Conservation (phyloP, 1,140 invertebrate species). For the Penaeus indicus region DNA sequence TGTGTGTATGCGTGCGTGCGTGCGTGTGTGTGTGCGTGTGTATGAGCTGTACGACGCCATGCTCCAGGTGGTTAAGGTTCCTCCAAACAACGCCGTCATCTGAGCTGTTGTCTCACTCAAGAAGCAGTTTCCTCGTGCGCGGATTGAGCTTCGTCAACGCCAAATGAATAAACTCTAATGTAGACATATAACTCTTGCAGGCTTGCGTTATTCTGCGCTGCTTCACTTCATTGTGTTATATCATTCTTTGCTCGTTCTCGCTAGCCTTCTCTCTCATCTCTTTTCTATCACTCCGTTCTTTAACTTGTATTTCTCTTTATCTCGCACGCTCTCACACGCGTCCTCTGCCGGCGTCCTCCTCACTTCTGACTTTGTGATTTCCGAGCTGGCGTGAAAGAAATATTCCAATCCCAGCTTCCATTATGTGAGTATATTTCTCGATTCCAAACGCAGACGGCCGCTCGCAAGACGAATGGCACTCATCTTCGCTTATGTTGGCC, state of each 20-base stretch:
- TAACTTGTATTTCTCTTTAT: background rate
- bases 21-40: background rate
- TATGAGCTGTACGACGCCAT: no score
- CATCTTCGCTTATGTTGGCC: constrained; percentile 61
- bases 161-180: no score
- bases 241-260: background rate
- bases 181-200: no score
- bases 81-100: no score
- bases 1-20: background rate
- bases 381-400: constrained; percentile 61
- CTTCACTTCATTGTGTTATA: no score
- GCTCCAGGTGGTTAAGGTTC: no score
- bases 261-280: background rate
- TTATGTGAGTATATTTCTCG: constrained; percentile 64
- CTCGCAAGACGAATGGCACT: constrained; percentile 52
- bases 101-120: no score
- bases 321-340: constrained; percentile 4
- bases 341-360: background rate
- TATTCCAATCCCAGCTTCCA: constrained; percentile 63
- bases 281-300: constrained; percentile 9
- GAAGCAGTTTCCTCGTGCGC: no score
- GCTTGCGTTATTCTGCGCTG: no score
- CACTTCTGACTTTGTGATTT: constrained; percentile 58
- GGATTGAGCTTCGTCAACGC: no score
- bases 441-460: constrained; percentile 49